Evolutionary conservation across 2,888 invertebrate species (phyloP).

Genomic region (Eucera pruinosa): DNA sequence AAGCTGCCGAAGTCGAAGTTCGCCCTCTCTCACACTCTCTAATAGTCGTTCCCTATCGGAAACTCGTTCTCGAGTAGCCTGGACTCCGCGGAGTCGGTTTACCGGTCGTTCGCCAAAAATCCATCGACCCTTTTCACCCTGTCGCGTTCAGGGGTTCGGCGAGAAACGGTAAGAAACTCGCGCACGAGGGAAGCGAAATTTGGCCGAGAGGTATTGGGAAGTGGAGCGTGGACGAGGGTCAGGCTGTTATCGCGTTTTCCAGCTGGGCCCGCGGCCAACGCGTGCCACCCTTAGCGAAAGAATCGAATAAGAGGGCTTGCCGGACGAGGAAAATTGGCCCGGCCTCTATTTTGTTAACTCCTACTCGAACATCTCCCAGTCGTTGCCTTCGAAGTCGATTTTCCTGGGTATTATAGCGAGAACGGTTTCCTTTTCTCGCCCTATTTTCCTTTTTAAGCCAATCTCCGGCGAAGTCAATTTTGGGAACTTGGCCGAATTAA

Average conservation of each 20-base stretch:
- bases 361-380: too few relatives aligned
- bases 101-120: neutral
- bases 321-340: constrained; percentile 9
- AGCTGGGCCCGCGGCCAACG: constrained; percentile 40
- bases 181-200: constrained; percentile 15
- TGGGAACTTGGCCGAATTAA: too few relatives aligned
- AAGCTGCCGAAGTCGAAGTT: neutral
- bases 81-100: neutral
- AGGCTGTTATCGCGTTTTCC: constrained; percentile 44
- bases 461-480: too few relatives aligned
- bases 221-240: constrained; percentile 35
- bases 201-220: neutral
- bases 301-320: constrained; percentile 34
- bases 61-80: neutral
- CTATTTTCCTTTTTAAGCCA: too few relatives aligned
- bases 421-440: too few relatives aligned
- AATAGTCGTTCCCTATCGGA: too few relatives aligned
- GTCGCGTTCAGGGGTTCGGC: constrained; percentile 6
- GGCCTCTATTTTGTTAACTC: constrained; percentile 29
- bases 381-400: too few relatives aligned
- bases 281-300: constrained; percentile 23
- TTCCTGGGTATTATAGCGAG: too few relatives aligned
- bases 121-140: constrained; percentile 13
- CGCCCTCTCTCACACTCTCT: too few relatives aligned
- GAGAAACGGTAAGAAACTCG: constrained; percentile 22